phyloP scores from a whole-genome alignment of 2,888 invertebrate species.

The Pharmacophagus antenor region DNA sequence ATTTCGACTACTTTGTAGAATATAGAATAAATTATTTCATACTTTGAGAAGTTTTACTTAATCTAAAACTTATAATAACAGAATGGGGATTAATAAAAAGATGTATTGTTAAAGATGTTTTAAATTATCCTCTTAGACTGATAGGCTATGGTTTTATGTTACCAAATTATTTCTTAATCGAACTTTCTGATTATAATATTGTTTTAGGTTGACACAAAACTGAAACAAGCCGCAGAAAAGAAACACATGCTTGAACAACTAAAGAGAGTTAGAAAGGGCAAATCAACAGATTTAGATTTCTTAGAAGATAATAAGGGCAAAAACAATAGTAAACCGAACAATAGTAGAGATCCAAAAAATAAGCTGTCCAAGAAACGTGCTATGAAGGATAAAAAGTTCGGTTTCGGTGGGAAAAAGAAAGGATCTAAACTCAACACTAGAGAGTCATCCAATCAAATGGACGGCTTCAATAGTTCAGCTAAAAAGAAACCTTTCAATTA shows the following conservation, averaged over 20 bases:
- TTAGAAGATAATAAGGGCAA: slow-evolving; percentile 83
- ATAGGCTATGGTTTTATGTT: too few species aligned
- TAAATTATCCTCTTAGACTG: too few species aligned
- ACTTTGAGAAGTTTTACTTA: too few species aligned
- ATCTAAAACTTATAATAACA: too few species aligned
- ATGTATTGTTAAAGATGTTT: too few species aligned
- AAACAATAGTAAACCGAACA: slow-evolving; percentile 46
- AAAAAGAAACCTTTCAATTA: slow-evolving; percentile 62
- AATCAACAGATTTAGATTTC: slow-evolving; percentile 89
- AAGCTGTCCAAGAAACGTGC: slow-evolving; percentile 77
- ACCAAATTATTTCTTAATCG: too few species aligned
- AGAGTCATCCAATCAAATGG: slow-evolving; percentile 86
- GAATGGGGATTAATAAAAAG: too few species aligned
- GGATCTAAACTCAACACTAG: slow-evolving; percentile 93
- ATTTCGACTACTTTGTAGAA: too few species aligned
- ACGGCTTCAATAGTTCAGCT: slow-evolving; percentile 75
- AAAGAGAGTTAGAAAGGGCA: slow-evolving; percentile 94
- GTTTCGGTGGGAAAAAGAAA: slow-evolving; percentile 97
- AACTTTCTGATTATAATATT: too few species aligned
- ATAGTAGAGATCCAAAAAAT: slow-evolving; percentile 51
- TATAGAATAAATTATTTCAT: too few species aligned
- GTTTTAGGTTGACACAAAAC: slow-evolving; percentile 87
- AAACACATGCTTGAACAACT: slow-evolving; percentile 94
- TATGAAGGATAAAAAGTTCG: slow-evolving; percentile 92
- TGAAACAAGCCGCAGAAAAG: slow-evolving; percentile 94